Base-by-base conservation (phyloP, 2,888 invertebrate genomes). In the Branchellion lobata region DNA sequence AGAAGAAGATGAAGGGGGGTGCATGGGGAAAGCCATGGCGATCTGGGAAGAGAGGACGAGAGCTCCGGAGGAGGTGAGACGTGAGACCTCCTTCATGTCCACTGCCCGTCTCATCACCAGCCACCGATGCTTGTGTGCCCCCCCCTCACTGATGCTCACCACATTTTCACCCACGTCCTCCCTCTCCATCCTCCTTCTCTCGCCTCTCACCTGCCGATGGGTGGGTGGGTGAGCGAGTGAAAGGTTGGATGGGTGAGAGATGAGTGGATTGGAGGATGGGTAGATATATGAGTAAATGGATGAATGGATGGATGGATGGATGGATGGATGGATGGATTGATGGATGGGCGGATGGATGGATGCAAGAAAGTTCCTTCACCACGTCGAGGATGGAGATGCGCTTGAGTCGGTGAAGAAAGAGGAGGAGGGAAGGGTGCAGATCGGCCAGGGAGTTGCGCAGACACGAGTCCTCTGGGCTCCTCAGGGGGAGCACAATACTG, bases 41-140 rank as follows among this genome's bases (percentile, higher is more conserved):
- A 87, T 85, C 79, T 87, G 87, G 78, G 86, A 86, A 0, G 86
- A 86, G 80, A 86, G 86, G 1, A 87, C 86, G 33, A 86, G 85
- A 14, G 85, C 85, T 0, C 83, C 83, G n/a, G 87, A 86, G 80
- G 86, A 86, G 31, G 85, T 85, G 85, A 81, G 80, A 14, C 69
- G 29, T 14, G 83, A 83, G 36, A 83, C 81, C 27, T 80, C 51
- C 8, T 61, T 75, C 24, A 86, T 86, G 82, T 86, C 85, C 79
- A 86, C 82, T 71, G 83, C 82, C 79, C 85, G 85, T 81, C 84
- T 85, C 14, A 85, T 81, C 18, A 87, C 86, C 36, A 86, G 84
- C 86, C 86, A 87, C 29, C 84, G 74, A 65, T 86, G 85, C 27
- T 68, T 77, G 18, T n/a, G n/a, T n/a, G n/a, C 78, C 27, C 82